Percentiles rank a stretch among this genome's conserved stretches.
phyloP scores from a whole-genome alignment of 1,140 invertebrate genomes.

The Magallana angulata region DNA sequence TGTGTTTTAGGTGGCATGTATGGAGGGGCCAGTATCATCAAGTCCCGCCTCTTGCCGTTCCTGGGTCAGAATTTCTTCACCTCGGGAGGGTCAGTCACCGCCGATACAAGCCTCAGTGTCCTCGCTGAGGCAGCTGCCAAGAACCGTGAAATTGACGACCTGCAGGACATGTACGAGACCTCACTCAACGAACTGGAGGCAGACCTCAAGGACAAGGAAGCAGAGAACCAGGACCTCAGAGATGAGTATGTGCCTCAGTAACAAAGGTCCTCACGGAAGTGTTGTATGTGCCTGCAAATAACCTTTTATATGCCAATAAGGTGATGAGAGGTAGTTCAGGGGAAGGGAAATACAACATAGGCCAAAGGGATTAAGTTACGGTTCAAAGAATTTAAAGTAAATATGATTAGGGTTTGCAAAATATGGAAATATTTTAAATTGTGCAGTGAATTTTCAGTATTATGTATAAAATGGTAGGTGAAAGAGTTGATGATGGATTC shows the following conservation, averaged over 20 bases:
- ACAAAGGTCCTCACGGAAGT: too few relatives aligned
- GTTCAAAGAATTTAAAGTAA: too few relatives aligned
- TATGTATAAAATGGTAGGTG: too few relatives aligned
- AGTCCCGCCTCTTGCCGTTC: slow-evolving; percentile 76
- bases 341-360: too few relatives aligned
- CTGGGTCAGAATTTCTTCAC: slow-evolving; percentile 76
- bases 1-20: slow-evolving; percentile 74
- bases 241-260: slow-evolving; percentile 73
- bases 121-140: slow-evolving; percentile 75
- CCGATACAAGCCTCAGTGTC: slow-evolving; percentile 72
- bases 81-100: slow-evolving; percentile 70
- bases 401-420: too few relatives aligned
- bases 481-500: too few relatives aligned
- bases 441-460: too few relatives aligned
- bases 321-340: too few relatives aligned
- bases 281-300: too few relatives aligned
- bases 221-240: slow-evolving; percentile 75
- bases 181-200: slow-evolving; percentile 74
- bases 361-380: too few relatives aligned
- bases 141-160: slow-evolving; percentile 73
- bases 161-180: slow-evolving; percentile 77
- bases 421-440: too few relatives aligned
- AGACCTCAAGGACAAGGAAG: slow-evolving; percentile 70
- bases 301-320: too few relatives aligned
- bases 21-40: slow-evolving; percentile 77